A percentile compares a stretch with the other conserved stretches of the same genome.
Conservation (phyloP, 2,797 vertebrate genomes). For the Jordanella pulchra region DNA sequence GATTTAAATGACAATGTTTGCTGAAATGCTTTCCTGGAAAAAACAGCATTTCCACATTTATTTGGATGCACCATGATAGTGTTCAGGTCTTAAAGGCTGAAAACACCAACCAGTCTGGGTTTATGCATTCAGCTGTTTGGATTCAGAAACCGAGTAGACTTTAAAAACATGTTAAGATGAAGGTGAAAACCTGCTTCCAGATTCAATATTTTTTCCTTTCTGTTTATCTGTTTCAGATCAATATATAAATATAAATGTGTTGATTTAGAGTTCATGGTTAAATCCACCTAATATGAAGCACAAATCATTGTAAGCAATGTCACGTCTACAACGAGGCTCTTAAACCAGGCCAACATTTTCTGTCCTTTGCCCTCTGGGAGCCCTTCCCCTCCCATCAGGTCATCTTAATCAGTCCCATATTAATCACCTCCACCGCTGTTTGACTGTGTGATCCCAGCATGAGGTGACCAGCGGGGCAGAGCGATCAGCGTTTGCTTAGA, state of each 20-base stretch:
- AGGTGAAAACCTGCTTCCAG: background rate
- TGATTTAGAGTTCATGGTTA: background rate
- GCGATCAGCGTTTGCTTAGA: conserved; percentile 37
- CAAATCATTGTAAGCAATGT: background rate
- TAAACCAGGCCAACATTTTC: conserved; percentile 24
- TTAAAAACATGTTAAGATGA: background rate
- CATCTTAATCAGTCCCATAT: conserved; percentile 51
- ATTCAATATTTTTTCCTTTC: background rate
- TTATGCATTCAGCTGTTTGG: too few relatives aligned
- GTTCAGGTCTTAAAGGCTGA: too few relatives aligned
- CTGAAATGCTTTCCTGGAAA: too few relatives aligned
- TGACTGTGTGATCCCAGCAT: conserved; percentile 21
- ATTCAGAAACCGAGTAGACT: too few relatives aligned
- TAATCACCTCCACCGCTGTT: conserved; percentile 15
- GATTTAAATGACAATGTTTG: too few relatives aligned
- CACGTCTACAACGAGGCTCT: background rate
- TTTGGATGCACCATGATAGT: too few relatives aligned
- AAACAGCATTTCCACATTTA: too few relatives aligned
- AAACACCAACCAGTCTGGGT: too few relatives aligned
- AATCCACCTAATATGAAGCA: background rate
- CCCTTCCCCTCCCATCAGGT: conserved; percentile 11
- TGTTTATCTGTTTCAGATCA: background rate
- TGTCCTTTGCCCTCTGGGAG: conserved; percentile 33
- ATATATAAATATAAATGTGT: background rate
- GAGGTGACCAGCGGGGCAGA: conserved; percentile 31